Percentiles rank a stretch among this genome's conserved stretches.
phyloP scores from a whole-genome alignment of 2,888 invertebrate species.

The Dendrolimus pini region DNA sequence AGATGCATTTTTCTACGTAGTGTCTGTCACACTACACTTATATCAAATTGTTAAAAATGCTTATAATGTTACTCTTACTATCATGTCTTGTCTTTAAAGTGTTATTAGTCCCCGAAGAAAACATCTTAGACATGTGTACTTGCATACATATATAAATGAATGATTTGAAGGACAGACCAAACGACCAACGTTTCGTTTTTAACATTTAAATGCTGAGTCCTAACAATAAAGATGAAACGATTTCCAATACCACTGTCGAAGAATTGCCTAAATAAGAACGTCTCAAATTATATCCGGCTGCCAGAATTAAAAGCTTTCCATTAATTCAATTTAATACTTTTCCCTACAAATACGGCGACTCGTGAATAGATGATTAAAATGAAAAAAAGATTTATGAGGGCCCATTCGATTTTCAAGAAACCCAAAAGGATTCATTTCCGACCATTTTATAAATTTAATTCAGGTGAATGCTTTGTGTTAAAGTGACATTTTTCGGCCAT shows the following conservation, averaged over 20 bases:
- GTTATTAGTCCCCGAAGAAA: too few species aligned
- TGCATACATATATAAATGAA: too few species aligned
- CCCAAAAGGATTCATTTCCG: slow-evolving; percentile 27
- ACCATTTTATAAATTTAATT: slow-evolving; percentile 18
- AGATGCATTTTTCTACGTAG: too few species aligned
- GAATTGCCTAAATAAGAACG: background rate
- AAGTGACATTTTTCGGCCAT: background rate
- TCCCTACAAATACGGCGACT: background rate
- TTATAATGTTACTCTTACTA: too few species aligned
- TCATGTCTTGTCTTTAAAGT: too few species aligned
- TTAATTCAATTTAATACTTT: background rate
- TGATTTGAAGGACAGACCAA: too few species aligned
- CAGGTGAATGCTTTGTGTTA: slow-evolving; percentile 19
- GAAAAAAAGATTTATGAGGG: slow-evolving; percentile 27
- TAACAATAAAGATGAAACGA: background rate
- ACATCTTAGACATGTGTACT: too few species aligned
- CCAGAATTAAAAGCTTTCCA: background rate
- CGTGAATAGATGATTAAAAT: slow-evolving; percentile 16
- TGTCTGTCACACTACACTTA: too few species aligned
- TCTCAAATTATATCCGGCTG: background rate
- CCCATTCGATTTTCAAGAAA: slow-evolving; percentile 18
- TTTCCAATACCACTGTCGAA: background rate
- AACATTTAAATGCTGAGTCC: too few species aligned
- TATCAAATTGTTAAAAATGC: too few species aligned
- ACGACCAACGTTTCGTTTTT: too few species aligned